A percentile compares a stretch with the other conserved stretches of the same genome.
Conservation (phyloP, 2,113 vertebrate genomes). For the Chitala chitala region DNA sequence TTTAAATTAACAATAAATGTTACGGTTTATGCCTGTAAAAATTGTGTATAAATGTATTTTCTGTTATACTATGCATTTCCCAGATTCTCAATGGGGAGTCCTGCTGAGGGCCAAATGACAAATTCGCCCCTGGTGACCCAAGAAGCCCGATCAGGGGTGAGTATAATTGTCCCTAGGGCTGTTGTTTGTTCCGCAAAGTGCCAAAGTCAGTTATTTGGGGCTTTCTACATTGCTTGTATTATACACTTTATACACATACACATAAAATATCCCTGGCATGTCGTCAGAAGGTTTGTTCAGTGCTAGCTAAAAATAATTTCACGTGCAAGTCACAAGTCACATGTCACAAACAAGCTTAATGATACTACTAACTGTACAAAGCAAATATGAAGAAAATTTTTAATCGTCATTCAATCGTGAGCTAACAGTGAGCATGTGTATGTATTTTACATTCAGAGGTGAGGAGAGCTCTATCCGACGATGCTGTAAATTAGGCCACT, state of each 20-base stretch:
- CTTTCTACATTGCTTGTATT: not conserved
- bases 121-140: not conserved
- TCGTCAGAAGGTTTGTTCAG: not conserved
- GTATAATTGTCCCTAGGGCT: not conserved
- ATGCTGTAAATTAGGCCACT: no score
- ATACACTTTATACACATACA: not conserved
- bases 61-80: no score
- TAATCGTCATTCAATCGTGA: not conserved
- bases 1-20: no score
- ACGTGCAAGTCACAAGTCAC: not conserved
- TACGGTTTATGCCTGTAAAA: no score
- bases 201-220: slow-evolving; percentile 1
- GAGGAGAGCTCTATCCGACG: no score
- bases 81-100: no score
- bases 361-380: not conserved
- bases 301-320: no score
- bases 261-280: not conserved
- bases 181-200: not conserved
- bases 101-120: no score
- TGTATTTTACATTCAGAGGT: no score
- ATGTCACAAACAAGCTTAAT: not conserved
- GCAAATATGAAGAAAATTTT: not conserved
- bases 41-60: no score
- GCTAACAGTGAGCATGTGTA: no score
- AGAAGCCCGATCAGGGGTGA: not conserved